phyloP scores from a whole-genome alignment of 2,888 invertebrate species.

The Folsomia candida region DNA sequence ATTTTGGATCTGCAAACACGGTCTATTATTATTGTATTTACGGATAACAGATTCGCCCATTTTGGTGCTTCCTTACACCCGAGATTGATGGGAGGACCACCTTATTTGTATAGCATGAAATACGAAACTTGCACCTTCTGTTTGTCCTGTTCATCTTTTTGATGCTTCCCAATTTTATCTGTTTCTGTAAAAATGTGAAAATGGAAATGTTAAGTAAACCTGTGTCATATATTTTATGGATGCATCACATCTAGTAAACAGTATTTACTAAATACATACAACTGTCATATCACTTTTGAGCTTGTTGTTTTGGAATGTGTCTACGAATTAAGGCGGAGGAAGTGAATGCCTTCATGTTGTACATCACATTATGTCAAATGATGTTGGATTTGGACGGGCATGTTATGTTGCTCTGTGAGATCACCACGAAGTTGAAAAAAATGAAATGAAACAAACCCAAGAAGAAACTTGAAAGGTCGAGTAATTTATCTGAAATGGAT shows the following conservation, averaged over 20 bases:
- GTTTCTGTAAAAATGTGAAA: background rate
- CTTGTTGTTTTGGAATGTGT: background rate
- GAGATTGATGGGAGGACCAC: background rate
- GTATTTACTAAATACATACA: background rate
- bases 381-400: background rate
- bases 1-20: too few species aligned
- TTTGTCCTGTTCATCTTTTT: background rate
- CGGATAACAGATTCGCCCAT: too few species aligned
- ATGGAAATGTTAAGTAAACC: background rate
- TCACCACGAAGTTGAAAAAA: background rate
- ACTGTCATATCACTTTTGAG: background rate
- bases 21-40: too few species aligned
- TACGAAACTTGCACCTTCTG: background rate
- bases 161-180: background rate
- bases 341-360: background rate
- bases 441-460: background rate
- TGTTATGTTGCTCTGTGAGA: too few species aligned
- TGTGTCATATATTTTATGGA: background rate
- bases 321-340: background rate
- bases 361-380: background rate
- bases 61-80: too few species aligned
- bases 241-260: background rate
- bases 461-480: slow-evolving; percentile 5
- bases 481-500: slow-evolving; percentile 21
- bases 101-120: background rate